Conservation (phyloP, 2,113 vertebrate species). For the Rousettus leschenaultii region DNA sequence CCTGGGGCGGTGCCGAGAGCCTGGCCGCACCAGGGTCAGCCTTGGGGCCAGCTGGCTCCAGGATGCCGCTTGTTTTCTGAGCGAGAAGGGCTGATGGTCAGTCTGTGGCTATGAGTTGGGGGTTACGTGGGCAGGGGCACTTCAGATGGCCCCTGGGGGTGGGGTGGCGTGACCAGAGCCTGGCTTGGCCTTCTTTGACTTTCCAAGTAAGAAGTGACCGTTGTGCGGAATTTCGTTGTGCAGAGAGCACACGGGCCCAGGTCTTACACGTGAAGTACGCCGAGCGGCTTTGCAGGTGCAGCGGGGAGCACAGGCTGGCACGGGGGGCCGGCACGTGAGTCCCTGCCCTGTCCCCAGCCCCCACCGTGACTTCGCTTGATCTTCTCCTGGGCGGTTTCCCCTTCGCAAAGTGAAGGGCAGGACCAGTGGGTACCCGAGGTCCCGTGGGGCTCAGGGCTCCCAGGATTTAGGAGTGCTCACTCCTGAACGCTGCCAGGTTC, state of each 20-base stretch:
- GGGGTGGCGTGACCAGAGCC: not conserved
- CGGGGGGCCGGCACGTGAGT: not conserved
- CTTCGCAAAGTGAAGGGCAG: not conserved
- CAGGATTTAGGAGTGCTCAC: not conserved
- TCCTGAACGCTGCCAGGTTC: not conserved
- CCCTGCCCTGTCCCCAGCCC: not conserved
- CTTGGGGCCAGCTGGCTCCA: not conserved
- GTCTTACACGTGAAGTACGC: fast-evolving
- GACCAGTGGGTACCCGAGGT: too few species aligned
- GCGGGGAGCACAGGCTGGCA: fast-evolving
- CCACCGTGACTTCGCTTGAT: not conserved
- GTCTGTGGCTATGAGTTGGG: not conserved
- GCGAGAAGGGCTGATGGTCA: not conserved
- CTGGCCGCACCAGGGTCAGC: not conserved
- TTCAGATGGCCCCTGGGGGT: not conserved
- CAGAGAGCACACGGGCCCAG: not conserved
- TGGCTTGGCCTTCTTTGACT: not conserved
- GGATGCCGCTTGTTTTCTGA: not conserved
- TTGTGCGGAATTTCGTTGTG: not conserved
- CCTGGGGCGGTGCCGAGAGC: not conserved
- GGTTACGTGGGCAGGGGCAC: not conserved
- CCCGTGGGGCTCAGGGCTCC: too few species aligned
- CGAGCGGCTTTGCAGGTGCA: fast-evolving
- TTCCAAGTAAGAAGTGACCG: fast-evolving
- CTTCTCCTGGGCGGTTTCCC: not conserved